Evolutionary conservation across 1,140 invertebrate genomes (phyloP).

Genomic region (Drosophila truncata): DNA sequence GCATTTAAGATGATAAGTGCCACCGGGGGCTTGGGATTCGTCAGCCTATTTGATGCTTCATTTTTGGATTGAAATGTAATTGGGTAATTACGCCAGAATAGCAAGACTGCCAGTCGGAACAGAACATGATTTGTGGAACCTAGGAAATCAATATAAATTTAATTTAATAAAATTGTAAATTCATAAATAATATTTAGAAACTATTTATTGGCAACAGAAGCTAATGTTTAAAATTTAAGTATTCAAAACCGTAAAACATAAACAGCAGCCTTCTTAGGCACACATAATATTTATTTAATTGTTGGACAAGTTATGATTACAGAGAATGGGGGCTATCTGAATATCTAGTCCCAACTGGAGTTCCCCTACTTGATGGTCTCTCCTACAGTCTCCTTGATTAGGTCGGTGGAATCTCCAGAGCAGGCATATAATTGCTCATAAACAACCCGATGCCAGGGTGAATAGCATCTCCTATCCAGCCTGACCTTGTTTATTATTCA

Average conservation of each 20-base stretch:
- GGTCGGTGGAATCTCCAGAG: constrained; percentile 12
- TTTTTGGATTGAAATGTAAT: constrained; percentile 51
- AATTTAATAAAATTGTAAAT: not conserved
- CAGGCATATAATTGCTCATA: constrained; percentile 75
- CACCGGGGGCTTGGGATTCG: not conserved
- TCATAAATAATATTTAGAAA: not conserved
- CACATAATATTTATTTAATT: not conserved
- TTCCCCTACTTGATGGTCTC: not conserved
- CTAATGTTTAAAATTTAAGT: not conserved
- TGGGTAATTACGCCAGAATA: constrained; percentile 43
- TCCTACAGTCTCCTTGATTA: constrained; percentile 2
- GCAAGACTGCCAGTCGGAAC: not conserved
- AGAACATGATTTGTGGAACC: not conserved
- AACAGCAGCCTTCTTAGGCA: not conserved
- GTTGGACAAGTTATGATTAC: not conserved
- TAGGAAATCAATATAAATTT: constrained; percentile 7
- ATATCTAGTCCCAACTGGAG: not conserved
- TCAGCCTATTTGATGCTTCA: constrained; percentile 15
- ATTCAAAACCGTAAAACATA: not conserved
- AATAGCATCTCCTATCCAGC: constrained; percentile 1
- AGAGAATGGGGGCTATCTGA: not conserved
- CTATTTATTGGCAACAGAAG: not conserved
- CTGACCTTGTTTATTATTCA: constrained; percentile 70
- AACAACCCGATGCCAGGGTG: constrained; percentile 15
- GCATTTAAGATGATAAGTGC: constrained; percentile 25